phyloP scores from a whole-genome alignment of 2,888 invertebrate genomes.

The Thera obeliscata region DNA sequence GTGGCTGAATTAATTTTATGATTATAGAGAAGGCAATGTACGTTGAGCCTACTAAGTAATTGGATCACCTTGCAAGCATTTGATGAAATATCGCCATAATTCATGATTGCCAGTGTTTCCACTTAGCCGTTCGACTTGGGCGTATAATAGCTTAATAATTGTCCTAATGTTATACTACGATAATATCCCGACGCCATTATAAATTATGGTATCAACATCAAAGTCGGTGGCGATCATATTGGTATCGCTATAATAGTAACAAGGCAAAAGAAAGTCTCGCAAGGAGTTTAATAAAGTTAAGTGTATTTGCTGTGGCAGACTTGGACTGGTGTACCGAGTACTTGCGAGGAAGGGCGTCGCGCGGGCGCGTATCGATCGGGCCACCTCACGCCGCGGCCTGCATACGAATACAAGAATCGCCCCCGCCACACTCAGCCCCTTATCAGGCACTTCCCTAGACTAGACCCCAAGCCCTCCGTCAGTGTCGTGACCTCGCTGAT shows the following conservation, averaged over 20 bases:
- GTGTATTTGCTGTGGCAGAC: constrained; percentile 68
- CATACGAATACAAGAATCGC: constrained; percentile 81
- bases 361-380: constrained; percentile 83
- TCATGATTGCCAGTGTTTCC: constrained; percentile 23
- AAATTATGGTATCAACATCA: constrained; percentile 17
- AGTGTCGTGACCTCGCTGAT: constrained; percentile 66
- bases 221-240: constrained; percentile 15
- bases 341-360: constrained; percentile 68
- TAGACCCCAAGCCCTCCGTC: constrained; percentile 69
- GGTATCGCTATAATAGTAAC: not conserved
- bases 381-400: constrained; percentile 73
- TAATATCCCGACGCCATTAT: constrained; percentile 19
- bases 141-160: constrained; percentile 56
- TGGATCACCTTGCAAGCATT: constrained; percentile 21
- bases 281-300: constrained; percentile 63
- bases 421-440: constrained; percentile 69
- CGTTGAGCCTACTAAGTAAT: constrained; percentile 17
- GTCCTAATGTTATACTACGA: constrained; percentile 37
- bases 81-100: constrained; percentile 17
- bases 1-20: constrained; percentile 29
- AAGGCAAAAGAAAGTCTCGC: constrained; percentile 34
- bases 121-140: constrained; percentile 32
- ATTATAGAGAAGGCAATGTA: constrained; percentile 13
- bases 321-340: constrained; percentile 56
- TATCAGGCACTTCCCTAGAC: constrained; percentile 71